phyloP scores from a whole-genome alignment of 2,797 vertebrate genomes.

The Carapus acus region DNA sequence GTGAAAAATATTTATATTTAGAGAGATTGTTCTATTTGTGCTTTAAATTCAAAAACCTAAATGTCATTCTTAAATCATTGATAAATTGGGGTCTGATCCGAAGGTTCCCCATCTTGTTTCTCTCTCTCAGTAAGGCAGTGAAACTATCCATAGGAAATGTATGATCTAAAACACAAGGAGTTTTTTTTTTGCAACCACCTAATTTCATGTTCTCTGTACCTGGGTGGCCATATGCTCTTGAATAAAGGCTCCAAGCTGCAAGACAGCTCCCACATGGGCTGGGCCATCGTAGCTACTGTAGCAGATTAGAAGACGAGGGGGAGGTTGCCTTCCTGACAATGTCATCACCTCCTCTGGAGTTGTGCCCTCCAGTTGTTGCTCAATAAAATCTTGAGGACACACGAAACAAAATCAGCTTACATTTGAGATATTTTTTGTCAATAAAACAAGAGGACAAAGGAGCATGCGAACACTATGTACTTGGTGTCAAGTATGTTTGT shows the following conservation, averaged over 20 bases:
- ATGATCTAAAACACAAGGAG: neutral
- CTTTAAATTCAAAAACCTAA: too few relatives aligned
- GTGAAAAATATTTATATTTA: too few relatives aligned
- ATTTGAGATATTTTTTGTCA: slow-evolving; percentile 1
- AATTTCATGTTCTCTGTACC: slow-evolving; percentile 48
- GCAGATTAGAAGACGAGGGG: slow-evolving; percentile 74
- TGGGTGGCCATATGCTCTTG: slow-evolving; percentile 75
- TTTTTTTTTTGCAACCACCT: neutral
- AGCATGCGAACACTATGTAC: neutral
- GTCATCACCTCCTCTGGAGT: slow-evolving; percentile 36
- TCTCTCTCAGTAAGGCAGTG: too few relatives aligned
- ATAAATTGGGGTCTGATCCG: too few relatives aligned
- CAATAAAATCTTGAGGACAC: slow-evolving; percentile 48
- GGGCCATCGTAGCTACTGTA: slow-evolving; percentile 71
- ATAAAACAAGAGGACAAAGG: neutral
- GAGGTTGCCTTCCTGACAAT: slow-evolving; percentile 31
- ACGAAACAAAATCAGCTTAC: slow-evolving; percentile 3
- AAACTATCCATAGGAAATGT: too few relatives aligned
- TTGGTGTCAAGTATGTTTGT: neutral
- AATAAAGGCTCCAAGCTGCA: slow-evolving; percentile 71
- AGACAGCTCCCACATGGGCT: slow-evolving; percentile 65
- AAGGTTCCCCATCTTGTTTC: too few relatives aligned
- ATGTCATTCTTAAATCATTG: too few relatives aligned
- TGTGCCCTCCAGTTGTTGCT: slow-evolving; percentile 43
- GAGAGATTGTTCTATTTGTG: too few relatives aligned